phyloP scores from a whole-genome alignment of 2,113 vertebrate genomes.

The Pionites leucogaster region DNA sequence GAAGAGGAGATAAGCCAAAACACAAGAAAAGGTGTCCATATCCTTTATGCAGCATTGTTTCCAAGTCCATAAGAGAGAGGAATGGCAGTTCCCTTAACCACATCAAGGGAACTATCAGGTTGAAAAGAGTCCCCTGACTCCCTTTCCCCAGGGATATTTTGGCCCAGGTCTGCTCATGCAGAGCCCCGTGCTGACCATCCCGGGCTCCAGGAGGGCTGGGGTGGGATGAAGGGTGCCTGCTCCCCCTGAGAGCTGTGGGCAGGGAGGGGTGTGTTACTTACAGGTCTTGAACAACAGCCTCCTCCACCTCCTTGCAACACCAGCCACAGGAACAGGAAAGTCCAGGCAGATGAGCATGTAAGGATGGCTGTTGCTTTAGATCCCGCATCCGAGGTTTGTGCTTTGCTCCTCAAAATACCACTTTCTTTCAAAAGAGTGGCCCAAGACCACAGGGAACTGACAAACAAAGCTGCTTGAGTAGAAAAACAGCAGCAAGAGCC shows the following conservation, averaged over 20 bases:
- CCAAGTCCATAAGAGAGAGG: background rate
- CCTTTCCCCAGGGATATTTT: background rate
- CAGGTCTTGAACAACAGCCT: background rate
- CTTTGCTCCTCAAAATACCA: background rate
- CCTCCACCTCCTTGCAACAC: background rate
- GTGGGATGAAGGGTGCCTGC: rapidly evolving
- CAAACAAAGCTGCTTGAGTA: background rate
- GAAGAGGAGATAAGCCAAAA: background rate
- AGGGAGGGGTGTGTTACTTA: background rate
- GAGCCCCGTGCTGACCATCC: rapidly evolving
- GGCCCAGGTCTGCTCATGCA: background rate
- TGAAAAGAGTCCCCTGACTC: rapidly evolving
- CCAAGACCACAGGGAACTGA: background rate
- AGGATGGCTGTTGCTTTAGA: background rate
- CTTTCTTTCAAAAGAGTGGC: background rate
- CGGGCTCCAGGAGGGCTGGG: rapidly evolving
- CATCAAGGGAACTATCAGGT: background rate
- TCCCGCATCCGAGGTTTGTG: rapidly evolving
- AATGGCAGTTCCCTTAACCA: background rate
- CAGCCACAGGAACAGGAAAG: background rate
- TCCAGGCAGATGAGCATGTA: background rate
- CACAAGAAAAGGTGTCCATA: background rate
- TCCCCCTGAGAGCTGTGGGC: background rate
- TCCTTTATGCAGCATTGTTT: background rate
- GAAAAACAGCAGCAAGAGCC: background rate